Conservation (phyloP, 2,888 invertebrate genomes). For the Agapostemon virescens region DNA sequence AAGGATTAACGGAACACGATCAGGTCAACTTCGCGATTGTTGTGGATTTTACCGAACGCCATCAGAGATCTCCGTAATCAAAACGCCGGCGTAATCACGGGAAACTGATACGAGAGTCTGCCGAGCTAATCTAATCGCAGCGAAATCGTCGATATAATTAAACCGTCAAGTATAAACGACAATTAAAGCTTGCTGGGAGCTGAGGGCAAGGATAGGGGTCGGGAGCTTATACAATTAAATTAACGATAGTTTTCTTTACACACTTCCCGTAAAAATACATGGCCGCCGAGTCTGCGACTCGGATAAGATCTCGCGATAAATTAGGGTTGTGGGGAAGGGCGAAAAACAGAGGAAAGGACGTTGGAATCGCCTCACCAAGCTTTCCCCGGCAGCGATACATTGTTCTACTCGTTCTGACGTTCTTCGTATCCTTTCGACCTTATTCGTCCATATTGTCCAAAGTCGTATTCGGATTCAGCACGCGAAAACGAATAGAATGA, state of each 20-base stretch:
- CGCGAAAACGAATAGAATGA: not conserved
- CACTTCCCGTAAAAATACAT: slow-evolving; percentile 10
- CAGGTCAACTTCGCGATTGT: not conserved
- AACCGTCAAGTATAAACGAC: slow-evolving; percentile 21
- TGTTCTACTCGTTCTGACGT: not conserved
- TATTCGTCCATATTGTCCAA: not conserved
- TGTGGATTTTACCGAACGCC: not conserved
- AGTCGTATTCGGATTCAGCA: not conserved
- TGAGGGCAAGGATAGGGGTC: not conserved
- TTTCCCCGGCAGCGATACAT: not conserved
- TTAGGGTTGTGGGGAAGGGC: not conserved
- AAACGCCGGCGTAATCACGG: not conserved
- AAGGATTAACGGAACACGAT: not conserved
- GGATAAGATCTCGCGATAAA: not conserved
- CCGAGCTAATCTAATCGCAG: slow-evolving; percentile 2
- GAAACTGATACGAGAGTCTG: not conserved
- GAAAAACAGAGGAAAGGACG: not conserved
- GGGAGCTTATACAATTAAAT: slow-evolving; percentile 12
- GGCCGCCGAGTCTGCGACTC: slow-evolving; percentile 28
- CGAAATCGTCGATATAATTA: slow-evolving; percentile 21
- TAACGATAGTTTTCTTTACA: slow-evolving; percentile 24
- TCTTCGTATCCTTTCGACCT: no score
- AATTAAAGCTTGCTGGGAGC: slow-evolving; percentile 21
- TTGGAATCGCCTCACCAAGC: not conserved
- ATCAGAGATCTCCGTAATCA: not conserved